Evolutionary conservation across 2,113 vertebrate species (phyloP).

Genomic region (Hoplias malabaricus): DNA sequence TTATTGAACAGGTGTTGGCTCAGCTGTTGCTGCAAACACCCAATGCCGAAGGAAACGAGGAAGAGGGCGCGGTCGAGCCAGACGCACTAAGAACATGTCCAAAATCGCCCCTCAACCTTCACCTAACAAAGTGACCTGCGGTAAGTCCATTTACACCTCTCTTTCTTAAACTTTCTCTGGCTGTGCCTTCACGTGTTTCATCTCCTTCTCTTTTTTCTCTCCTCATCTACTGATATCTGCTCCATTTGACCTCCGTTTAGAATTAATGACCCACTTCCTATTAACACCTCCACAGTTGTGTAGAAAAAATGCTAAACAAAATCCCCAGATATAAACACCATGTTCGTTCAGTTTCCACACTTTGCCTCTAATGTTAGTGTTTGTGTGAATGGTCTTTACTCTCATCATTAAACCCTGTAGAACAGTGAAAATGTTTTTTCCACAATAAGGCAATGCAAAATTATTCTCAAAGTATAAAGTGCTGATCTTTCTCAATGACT

Average conservation of each 20-base stretch:
- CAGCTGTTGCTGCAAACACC: constrained; percentile 63
- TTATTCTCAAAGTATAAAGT: too few relatives aligned
- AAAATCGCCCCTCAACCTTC: constrained; percentile 44
- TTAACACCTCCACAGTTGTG: constrained; percentile 3
- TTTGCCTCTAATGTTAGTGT: constrained; percentile 2
- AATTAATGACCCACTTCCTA: background rate
- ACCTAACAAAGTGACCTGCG: constrained; percentile 80
- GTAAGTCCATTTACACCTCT: constrained; percentile 69
- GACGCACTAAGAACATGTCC: constrained; percentile 50
- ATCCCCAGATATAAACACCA: background rate
- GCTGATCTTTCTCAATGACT: too few relatives aligned
- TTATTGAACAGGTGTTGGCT: constrained; percentile 67
- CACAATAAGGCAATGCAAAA: background rate
- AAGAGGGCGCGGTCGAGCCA: constrained; percentile 62
- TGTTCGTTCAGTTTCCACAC: background rate
- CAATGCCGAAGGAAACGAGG: constrained; percentile 64
- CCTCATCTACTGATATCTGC: background rate
- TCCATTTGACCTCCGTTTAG: background rate
- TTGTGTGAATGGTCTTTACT: background rate
- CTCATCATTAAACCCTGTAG: background rate
- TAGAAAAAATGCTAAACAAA: background rate
- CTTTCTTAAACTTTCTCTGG: background rate
- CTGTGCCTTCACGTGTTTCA: background rate
- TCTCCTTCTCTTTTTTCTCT: background rate
- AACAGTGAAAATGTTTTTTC: background rate